phyloP scores from a whole-genome alignment of 1,140 invertebrate genomes.

The Calosoma granatense region DNA sequence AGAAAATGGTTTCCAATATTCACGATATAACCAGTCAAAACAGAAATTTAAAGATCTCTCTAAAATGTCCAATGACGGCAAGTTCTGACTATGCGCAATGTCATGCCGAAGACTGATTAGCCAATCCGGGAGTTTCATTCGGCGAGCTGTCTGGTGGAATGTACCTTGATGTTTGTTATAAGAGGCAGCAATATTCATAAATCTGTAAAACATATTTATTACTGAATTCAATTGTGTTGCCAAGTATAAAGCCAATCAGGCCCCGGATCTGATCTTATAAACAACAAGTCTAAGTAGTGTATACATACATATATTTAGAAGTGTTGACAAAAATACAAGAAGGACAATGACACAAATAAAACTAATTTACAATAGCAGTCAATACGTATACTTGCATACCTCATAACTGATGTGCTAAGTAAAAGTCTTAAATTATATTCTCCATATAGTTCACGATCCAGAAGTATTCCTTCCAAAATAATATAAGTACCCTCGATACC shows the following conservation, averaged over 20 bases:
- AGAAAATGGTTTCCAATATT: constrained; percentile 26
- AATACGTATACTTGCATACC: no score
- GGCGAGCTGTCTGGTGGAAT: constrained; percentile 22
- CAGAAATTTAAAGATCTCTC: constrained; percentile 21
- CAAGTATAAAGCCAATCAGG: no score
- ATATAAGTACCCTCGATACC: constrained; percentile 56
- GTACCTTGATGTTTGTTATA: constrained; percentile 25
- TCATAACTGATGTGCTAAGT: constrained; percentile 23
- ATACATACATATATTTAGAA: no score
- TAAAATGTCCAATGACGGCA: constrained; percentile 21
- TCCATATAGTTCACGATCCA: constrained; percentile 14
- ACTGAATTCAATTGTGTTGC: no score
- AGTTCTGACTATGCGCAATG: constrained; percentile 25
- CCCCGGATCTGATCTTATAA: no score
- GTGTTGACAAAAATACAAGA: not conserved
- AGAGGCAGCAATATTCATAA: constrained; percentile 27
- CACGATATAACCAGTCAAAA: constrained; percentile 25
- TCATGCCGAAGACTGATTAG: constrained; percentile 27
- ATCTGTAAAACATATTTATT: constrained; percentile 16
- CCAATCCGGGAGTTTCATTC: constrained; percentile 26
- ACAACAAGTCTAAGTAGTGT: no score
- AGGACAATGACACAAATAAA: not conserved
- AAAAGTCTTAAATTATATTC: constrained; percentile 18
- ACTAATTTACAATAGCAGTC: no score
- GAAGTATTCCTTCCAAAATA: constrained; percentile 42